Base-by-base conservation (phyloP, 2,113 vertebrate genomes). In the Halichoerus grypus region DNA sequence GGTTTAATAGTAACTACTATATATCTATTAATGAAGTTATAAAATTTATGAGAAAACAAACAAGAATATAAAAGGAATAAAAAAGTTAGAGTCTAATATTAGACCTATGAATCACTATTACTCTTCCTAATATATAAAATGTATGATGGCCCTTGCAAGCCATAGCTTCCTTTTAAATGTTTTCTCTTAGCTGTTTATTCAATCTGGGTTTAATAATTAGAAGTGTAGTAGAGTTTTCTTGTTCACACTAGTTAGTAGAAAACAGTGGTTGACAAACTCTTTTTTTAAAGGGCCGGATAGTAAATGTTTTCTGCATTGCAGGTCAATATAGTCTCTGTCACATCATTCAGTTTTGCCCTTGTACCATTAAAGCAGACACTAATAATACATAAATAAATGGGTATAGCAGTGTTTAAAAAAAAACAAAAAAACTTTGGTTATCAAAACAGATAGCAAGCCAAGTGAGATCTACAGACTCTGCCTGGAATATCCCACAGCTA, bases 321-420 rank as follows among this genome's bases (percentile, higher is more conserved):
- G n/a, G 6, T 6, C 10, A 18, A 16, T 72, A 39, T 3, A 19
- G 22, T 53, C 4, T 89, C 39, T 63, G 2, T 26, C 28, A 71
- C 22, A 33, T 55, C 28, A 84, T 24, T 59, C 39, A 51, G 4
- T 8, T 67, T 11, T 59, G 18, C 12, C 7, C 7, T 31, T 49
- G 36, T n/a, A 49, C 6, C 1, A 13, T 36, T 72, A 31, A 33
- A 11, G 3, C 14, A 65, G 15, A 24, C 10, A 19, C 26, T 65
- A 19, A 42, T 10, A 5, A 31, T 7, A 13, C 3, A 19, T 14
- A 42, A 67, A 67, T 14, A 0, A 39, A 21, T 69, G 1, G 0
- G 10, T 57, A 1, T 18, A 59, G 13, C 4, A 26, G 7, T 22
- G 2, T 42, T 57, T 18, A 69, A 39, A 14, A 31, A 69, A 81